Evolutionary conservation across 2,113 vertebrate species (phyloP).

Genomic region (Peromyscus maniculatus): DNA sequence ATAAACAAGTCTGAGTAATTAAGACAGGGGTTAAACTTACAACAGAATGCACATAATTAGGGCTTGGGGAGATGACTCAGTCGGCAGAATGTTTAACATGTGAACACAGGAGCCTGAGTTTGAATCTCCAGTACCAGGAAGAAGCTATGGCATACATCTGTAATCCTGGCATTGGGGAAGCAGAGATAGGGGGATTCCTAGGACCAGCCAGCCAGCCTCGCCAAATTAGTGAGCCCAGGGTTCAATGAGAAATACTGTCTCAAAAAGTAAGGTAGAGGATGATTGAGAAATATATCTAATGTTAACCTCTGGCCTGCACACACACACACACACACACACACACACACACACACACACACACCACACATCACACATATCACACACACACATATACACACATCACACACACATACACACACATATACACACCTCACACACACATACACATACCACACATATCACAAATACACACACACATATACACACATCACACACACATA

Average conservation of each 20-base stretch:
- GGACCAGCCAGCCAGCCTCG: not conserved
- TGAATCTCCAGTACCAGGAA: not conserved
- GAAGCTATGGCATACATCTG: not conserved
- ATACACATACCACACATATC: too few relatives aligned
- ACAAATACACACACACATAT: too few relatives aligned
- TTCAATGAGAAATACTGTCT: not conserved
- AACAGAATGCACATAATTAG: not conserved
- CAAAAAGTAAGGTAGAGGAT: not conserved
- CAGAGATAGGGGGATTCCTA: not conserved
- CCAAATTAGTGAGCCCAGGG: not conserved
- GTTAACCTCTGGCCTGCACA: not conserved
- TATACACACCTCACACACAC: not conserved
- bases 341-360: too few relatives aligned
- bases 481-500: not conserved
- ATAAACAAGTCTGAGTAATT: slow-evolving; percentile 11
- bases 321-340: not conserved
- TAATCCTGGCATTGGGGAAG: not conserved
- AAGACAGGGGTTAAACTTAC: not conserved
- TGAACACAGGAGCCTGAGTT: not conserved
- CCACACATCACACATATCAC: too few relatives aligned
- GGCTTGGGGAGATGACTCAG: not conserved
- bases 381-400: too few relatives aligned
- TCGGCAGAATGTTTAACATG: not conserved
- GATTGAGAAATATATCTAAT: not conserved
- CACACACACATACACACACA: not conserved